A percentile compares a stretch with the other conserved stretches of the same genome.
phyloP scores from a whole-genome alignment of 2,888 invertebrate species.

The Euzophera pinguis region DNA sequence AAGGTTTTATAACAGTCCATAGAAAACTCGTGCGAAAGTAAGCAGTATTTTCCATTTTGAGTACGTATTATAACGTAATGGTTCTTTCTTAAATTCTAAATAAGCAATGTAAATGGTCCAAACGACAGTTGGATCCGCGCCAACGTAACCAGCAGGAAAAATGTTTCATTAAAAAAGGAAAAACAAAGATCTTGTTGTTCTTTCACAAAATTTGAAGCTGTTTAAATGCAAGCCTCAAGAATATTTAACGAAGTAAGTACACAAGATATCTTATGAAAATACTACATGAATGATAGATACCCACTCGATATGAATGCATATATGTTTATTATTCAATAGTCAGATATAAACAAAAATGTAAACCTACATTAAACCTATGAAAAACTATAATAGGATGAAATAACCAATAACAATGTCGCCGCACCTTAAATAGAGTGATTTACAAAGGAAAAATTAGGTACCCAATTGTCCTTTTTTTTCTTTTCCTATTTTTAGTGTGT shows the following conservation, averaged over 20 bases:
- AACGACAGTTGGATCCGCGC: slow-evolving; percentile 6
- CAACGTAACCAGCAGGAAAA: slow-evolving; percentile 5
- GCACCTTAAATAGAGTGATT: no score
- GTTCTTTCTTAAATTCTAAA: slow-evolving; percentile 8
- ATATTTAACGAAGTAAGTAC: neutral
- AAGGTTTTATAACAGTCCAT: no score
- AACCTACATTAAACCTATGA: no score
- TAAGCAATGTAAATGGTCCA: slow-evolving; percentile 8
- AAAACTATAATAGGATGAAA: no score
- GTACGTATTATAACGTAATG: slow-evolving; percentile 4
- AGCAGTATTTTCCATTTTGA: neutral
- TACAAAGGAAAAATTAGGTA: no score
- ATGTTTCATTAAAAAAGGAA: slow-evolving; percentile 3
- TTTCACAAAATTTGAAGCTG: neutral
- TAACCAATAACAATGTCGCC: no score
- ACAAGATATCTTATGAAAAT: neutral
- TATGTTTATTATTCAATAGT: neutral
- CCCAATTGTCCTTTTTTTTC: no score
- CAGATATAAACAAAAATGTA: no score
- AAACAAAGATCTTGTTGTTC: slow-evolving; percentile 1
- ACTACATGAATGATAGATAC: no score
- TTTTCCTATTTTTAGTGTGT: no score
- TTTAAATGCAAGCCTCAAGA: neutral
- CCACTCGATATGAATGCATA: no score
- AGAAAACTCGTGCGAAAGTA: no score